Evolutionary conservation across 2,113 vertebrate genomes (phyloP).

Genomic region (Tenrec ecaudatus): DNA sequence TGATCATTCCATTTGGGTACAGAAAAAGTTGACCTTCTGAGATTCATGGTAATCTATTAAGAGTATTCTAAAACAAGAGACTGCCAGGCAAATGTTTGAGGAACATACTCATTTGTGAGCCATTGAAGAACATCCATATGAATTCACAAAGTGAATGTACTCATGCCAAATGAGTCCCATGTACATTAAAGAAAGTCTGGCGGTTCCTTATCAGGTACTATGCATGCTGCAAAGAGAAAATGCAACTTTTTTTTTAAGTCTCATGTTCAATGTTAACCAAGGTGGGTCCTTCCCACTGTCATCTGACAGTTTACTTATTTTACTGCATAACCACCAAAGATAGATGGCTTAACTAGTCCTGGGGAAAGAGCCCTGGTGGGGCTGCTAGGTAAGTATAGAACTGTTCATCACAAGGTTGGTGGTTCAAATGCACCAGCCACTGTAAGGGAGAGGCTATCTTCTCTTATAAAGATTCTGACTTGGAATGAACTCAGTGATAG

Average conservation of each 20-base stretch:
- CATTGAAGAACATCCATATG: slow-evolving; percentile 20
- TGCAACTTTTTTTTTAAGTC: not conserved
- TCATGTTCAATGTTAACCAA: not conserved
- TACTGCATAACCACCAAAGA: fast-evolving
- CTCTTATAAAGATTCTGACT: too few relatives aligned
- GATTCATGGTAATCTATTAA: slow-evolving; percentile 25
- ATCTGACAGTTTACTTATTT: not conserved
- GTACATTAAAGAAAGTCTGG: not conserved
- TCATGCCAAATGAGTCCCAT: not conserved
- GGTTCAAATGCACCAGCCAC: too few relatives aligned
- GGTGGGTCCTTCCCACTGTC: not conserved
- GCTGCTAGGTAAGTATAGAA: too few relatives aligned
- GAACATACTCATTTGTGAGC: slow-evolving; percentile 33
- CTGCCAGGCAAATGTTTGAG: slow-evolving; percentile 28
- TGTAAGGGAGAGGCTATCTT: too few relatives aligned
- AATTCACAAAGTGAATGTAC: slow-evolving; percentile 43
- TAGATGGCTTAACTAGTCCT: not conserved
- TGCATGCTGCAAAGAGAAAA: not conserved
- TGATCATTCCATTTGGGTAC: not conserved
- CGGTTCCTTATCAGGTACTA: not conserved
- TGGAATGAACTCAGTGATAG: too few relatives aligned
- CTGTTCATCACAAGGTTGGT: too few relatives aligned
- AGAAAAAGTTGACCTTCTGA: slow-evolving; percentile 9
- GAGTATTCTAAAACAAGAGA: slow-evolving; percentile 14
- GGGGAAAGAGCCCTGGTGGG: too few relatives aligned